Evolutionary conservation across 2,797 vertebrate genomes (phyloP).

Genomic region (Salarias fasciatus): DNA sequence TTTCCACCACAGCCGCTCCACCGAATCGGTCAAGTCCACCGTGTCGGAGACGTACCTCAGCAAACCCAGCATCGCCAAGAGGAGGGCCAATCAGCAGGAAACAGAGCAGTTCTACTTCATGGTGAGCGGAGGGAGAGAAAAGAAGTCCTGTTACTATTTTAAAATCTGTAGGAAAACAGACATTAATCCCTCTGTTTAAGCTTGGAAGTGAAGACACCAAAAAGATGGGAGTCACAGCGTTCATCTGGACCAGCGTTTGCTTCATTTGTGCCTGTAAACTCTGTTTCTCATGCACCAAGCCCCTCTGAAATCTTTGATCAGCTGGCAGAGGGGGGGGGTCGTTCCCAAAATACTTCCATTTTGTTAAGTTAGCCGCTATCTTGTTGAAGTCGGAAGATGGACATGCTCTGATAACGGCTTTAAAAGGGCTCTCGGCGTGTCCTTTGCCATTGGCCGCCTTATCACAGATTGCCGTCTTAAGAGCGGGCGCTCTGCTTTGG

Average conservation of each 20-base stretch:
- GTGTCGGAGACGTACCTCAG: constrained; percentile 98
- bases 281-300: constrained; percentile 5
- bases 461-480: constrained; percentile 60
- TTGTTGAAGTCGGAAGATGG: constrained; percentile 57
- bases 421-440: constrained; percentile 46
- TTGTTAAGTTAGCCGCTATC: constrained; percentile 34
- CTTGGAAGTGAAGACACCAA: too few species aligned
- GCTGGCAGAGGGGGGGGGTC: constrained; percentile 12
- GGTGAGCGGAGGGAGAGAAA: constrained; percentile 75
- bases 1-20: constrained; percentile 98
- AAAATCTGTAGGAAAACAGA: constrained; percentile 4
- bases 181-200: constrained; percentile 7
- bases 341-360: constrained; percentile 23
- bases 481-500: constrained; percentile 29
- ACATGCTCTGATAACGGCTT: constrained; percentile 66
- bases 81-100: constrained; percentile 98
- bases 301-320: constrained; percentile 30
- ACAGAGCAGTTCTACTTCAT: constrained; percentile 99
- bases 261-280: constrained; percentile 12
- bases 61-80: constrained; percentile 97
- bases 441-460: constrained; percentile 63
- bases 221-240: constrained; percentile 3
- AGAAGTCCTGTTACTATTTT: background rate
- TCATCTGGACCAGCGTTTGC: constrained; percentile 15
- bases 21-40: constrained; percentile 95